Evolutionary conservation across 2,888 invertebrate genomes (phyloP).

Genomic region (Automeris io): DNA sequence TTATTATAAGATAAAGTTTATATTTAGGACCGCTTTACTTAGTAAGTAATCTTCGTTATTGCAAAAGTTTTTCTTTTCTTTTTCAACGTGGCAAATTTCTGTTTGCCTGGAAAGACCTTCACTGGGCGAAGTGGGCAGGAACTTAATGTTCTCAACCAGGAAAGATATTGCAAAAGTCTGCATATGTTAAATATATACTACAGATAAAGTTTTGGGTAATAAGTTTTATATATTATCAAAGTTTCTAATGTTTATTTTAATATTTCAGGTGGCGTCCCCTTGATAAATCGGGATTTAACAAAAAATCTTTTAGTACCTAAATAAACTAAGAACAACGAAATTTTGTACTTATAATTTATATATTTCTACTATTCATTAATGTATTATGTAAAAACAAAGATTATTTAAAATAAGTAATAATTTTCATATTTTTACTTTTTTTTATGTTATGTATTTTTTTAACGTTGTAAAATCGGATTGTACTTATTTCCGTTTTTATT

Average conservation of each 20-base stretch:
- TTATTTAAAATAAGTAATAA: conserved; percentile 5
- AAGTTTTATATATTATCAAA: too few species aligned
- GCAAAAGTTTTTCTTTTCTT: too few species aligned
- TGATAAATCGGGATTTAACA: conserved; percentile 28
- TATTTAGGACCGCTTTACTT: too few species aligned
- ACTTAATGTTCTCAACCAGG: too few species aligned
- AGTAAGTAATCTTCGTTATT: too few species aligned
- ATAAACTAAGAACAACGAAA: conserved; percentile 25
- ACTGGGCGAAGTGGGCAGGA: too few species aligned
- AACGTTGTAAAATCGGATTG: not conserved
- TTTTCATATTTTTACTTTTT: conserved; percentile 5
- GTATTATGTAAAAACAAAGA: too few species aligned
- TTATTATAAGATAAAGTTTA: too few species aligned
- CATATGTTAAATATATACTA: not conserved
- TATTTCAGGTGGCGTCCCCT: conserved; percentile 49
- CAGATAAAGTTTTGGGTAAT: not conserved
- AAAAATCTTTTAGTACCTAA: conserved; percentile 19
- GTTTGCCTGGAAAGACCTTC: too few species aligned
- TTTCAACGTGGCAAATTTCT: too few species aligned
- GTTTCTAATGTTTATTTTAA: conserved; percentile 5
- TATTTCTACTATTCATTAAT: too few species aligned
- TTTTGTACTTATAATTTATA: conserved; percentile 11
- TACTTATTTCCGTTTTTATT: not conserved
- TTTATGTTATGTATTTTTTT: not conserved
- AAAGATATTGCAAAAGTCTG: too few species aligned